Conservation (phyloP, 2,888 invertebrate species). For the Plutella xylostella region DNA sequence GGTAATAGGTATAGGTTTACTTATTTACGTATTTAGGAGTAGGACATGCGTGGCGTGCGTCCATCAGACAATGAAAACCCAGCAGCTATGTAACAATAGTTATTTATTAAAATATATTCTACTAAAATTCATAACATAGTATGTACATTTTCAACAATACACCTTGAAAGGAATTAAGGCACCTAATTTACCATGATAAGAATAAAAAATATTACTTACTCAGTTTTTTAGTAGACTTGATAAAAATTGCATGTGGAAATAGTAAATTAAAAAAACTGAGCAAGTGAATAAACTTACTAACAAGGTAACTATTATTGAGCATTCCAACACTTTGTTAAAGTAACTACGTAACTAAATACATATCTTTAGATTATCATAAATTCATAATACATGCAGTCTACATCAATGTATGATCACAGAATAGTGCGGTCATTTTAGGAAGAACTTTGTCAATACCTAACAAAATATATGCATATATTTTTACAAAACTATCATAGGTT, state of each 20-base stretch:
- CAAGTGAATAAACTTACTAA: constrained; percentile 30
- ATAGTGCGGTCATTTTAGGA: too few species aligned
- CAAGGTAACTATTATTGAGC: constrained; percentile 51
- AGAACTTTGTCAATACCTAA: too few species aligned
- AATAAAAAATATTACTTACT: constrained; percentile 6
- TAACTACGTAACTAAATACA: constrained; percentile 6
- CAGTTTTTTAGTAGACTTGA: constrained; percentile 14
- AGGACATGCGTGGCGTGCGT: too few species aligned
- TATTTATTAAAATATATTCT: constrained; percentile 61
- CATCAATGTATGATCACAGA: constrained; percentile 5
- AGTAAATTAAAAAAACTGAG: constrained; percentile 10
- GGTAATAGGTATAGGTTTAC: too few species aligned
- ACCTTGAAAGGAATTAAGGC: constrained; percentile 58
- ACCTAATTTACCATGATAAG: constrained; percentile 33
- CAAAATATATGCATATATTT: too few species aligned
- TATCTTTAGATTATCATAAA: constrained; percentile 7
- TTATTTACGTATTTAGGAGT: too few species aligned
- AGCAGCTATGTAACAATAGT: constrained; percentile 39
- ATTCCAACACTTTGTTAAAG: constrained; percentile 26
- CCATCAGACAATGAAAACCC: constrained; percentile 25
- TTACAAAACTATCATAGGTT: too few species aligned
- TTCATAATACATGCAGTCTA: constrained; percentile 6
- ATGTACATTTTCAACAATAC: constrained; percentile 63
- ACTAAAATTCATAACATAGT: constrained; percentile 59
- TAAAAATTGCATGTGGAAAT: background rate